Percentiles rank a stretch among this genome's conserved stretches.
These are phyloP conservation scores for Caenorhabditis brenneri DNA, from an alignment of 1,140 invertebrate species.

Conservation along the genomic window DNA sequence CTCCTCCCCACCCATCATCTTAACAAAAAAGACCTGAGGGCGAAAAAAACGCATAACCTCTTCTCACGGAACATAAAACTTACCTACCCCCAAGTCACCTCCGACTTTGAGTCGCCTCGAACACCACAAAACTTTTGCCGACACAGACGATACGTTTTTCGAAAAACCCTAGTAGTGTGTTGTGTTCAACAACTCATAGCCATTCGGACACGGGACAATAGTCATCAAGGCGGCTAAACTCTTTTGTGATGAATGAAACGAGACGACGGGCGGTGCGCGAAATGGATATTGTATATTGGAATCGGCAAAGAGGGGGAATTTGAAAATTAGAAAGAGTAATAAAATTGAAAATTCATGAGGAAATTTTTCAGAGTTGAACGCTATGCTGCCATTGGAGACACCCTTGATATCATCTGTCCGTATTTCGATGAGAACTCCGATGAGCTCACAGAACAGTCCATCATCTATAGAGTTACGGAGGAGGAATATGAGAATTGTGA, in stretches of 20 bases:
- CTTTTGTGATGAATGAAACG: neutral
- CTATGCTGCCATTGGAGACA: slow-evolving; percentile 50
- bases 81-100: neutral
- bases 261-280: neutral
- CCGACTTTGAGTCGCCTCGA: neutral
- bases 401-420: slow-evolving; percentile 45
- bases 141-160: neutral
- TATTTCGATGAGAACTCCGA: slow-evolving; percentile 22
- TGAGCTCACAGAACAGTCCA: slow-evolving; percentile 32
- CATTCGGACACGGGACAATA: neutral
- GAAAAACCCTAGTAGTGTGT: neutral
- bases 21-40: neutral
- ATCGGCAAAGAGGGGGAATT: neutral
- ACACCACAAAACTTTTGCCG: neutral
- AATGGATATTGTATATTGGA: neutral
- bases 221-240: neutral
- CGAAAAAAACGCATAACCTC: neutral
- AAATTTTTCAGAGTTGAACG: slow-evolving; percentile 47
- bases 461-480: slow-evolving; percentile 47
- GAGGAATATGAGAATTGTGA: slow-evolving; percentile 45
- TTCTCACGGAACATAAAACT: neutral
- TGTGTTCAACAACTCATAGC: neutral
- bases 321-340: neutral
- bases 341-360: neutral
- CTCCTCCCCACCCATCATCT: no score